Evolutionary conservation across 2,797 vertebrate species (phyloP), one percentile per base, ranked within the genome.

Genomic region (Bryconaethiops microstoma): DNA sequence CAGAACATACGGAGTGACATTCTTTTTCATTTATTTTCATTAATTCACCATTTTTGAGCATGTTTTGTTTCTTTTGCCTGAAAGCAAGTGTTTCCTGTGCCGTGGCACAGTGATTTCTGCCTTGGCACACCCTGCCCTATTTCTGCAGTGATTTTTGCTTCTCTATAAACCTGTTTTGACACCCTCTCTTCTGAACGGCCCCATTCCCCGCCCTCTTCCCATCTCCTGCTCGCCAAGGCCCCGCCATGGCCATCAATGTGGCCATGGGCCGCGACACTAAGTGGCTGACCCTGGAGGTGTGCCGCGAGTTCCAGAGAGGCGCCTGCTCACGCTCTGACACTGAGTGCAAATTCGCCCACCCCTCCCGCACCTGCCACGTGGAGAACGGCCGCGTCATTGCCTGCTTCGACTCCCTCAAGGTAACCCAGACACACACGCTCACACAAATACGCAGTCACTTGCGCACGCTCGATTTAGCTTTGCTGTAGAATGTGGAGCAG

Each of bases 231-330:
- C 82, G 72, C 8, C 45, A 2, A 48, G 45, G 45, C 45, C 7
- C 45, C 45, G 89, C 90, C 87, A 96, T 97, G 95, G 93, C 97
- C 85, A 92, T 98, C 91, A 98, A 95, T 93, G 94, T 99, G 90
- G 94, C 97, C 92, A 96, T 98, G 35, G 35, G 35, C 86, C 97
- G 98, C 54, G 98, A 99, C 92, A 96, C 97, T 88, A 98, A 98
- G 94, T 99, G 98, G 98, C 96, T 99, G 94, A 99, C 97, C 9
- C 94, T 99, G 91, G 98, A 99, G 96, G 98, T 99, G 86, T 99
- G 98, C 88, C 94, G 98, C 87, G 98, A 99, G 93, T 99, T 97
- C 93, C 98, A 98, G 95, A 95, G 98, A 91, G 97, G 97, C 81
- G 97, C 97, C 68, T 99, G 98, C 91, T 96, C 97, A 19, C 97